These are phyloP conservation scores for Cryptocheilus praepositus DNA, from an alignment of 2,888 invertebrate species.

Conservation along the genomic window DNA sequence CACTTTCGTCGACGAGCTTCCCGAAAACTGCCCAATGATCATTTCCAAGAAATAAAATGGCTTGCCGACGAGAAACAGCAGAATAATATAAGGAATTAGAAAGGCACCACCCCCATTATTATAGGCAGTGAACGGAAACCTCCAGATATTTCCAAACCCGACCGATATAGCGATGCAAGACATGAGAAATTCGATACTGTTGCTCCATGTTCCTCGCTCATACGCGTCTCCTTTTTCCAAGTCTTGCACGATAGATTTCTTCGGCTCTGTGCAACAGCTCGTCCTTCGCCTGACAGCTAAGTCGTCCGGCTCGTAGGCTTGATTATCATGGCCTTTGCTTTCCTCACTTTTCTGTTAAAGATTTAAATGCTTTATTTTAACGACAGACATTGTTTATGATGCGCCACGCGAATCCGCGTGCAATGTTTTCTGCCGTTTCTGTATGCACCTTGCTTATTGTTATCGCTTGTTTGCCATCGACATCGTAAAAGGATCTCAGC, in stretches of 20 bases:
- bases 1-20: slow-evolving; percentile 86
- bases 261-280: slow-evolving; percentile 8
- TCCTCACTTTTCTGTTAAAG: no score
- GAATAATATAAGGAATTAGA: slow-evolving; percentile 81
- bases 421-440: background rate
- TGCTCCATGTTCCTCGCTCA: slow-evolving; percentile 76
- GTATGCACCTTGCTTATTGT: slow-evolving; percentile 1
- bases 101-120: slow-evolving; percentile 84
- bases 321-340: background rate
- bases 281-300: background rate
- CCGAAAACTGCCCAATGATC: slow-evolving; percentile 89
- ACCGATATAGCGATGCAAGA: slow-evolving; percentile 82
- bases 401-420: background rate
- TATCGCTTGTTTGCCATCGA: background rate
- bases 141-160: slow-evolving; percentile 83
- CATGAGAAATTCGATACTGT: slow-evolving; percentile 81
- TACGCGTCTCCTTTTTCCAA: slow-evolving; percentile 16
- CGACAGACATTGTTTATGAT: background rate
- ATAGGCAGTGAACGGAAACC: slow-evolving; percentile 82
- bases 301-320: background rate
- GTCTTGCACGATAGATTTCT: background rate
- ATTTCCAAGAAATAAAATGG: slow-evolving; percentile 92
- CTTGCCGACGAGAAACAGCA: slow-evolving; percentile 83
- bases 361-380: background rate
- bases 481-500: background rate